Percentiles rank a stretch among this genome's conserved stretches.
These are phyloP conservation scores for Myodes glareolus DNA, from an alignment of 2,113 vertebrate genomes.

Conservation along the genomic window DNA sequence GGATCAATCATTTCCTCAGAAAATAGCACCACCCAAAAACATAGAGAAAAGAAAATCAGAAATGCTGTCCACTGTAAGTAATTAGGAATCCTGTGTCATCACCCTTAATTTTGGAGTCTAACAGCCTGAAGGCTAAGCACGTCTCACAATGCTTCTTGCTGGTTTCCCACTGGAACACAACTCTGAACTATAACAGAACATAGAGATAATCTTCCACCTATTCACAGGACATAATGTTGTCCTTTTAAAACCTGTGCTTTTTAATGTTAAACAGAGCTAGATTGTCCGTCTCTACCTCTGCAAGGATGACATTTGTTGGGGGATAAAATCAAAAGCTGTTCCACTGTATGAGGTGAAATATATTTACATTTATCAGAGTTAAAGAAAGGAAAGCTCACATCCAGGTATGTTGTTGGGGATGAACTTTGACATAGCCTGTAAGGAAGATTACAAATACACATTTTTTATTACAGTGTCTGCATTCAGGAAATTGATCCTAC, in stretches of 20 bases:
- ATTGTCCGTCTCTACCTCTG: neutral
- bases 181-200: neutral
- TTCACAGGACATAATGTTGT: neutral
- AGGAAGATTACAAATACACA: neutral
- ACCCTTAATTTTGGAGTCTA: neutral
- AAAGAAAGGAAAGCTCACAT: neutral
- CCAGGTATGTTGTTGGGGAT: neutral
- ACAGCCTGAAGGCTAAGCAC: neutral
- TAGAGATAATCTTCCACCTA: neutral
- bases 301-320: neutral
- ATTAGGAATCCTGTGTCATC: neutral
- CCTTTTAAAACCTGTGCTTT: neutral
- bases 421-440: neutral
- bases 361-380: neutral
- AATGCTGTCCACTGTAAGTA: neutral
- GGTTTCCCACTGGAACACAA: neutral
- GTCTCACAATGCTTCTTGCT: neutral
- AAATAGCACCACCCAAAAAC: conserved; percentile 8
- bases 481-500: neutral
- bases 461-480: neutral
- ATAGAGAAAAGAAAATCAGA: neutral
- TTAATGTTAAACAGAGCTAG: neutral
- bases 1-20: neutral
- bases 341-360: neutral
- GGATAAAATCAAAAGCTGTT: neutral